Base-by-base conservation (phyloP, 2,888 invertebrate genomes). In the Epirrhoe tristata region DNA sequence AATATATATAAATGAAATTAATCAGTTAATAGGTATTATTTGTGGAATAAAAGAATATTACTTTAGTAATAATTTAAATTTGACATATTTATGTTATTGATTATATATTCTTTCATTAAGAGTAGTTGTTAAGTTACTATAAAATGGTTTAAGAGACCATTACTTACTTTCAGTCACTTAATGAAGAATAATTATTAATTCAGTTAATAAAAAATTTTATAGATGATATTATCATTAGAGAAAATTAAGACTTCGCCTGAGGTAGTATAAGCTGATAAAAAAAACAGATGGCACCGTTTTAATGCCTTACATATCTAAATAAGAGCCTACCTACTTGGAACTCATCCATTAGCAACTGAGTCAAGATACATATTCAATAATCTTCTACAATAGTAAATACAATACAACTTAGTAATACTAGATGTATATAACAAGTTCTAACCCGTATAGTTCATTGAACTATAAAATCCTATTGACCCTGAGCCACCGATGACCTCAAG, bases 151-250 rank as follows among this genome's bases (percentile, higher is more conserved):
- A 95, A 96, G 95, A 95, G 95, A 95, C 94, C 95, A 95, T 66
- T 93, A 94, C 95, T 95, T 95, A 89, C 94, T 94, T 94, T 95
- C 95, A 95, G 95, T 93, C 95, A 95, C 94, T 94, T 94, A 94
- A 94, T 95, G 94, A 91, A 66, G 81, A 82, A 82, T 86, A 85
- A 79, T 87, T 91, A 88, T 91, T 86, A 87, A 95, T 89, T 95
- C 94, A 95, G 83, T 94, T 94, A 88, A 95, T 93, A 82, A 95
- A 95, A 75, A 83, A 89, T 80, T 91, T 92, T 77, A 91, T 84
- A 69, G 89, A 86, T n/a, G 60, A 94, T 90, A 80, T 92, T 93
- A 95, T 96, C 95, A 79, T n/a, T n/a, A n/a, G n/a, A n/a, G n/a
- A n/a, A n/a, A n/a, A n/a, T n/a, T n/a, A n/a, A n/a, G n/a, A n/a